Conservation (phyloP, 2,888 invertebrate species). For the Drosophila histrio region DNA sequence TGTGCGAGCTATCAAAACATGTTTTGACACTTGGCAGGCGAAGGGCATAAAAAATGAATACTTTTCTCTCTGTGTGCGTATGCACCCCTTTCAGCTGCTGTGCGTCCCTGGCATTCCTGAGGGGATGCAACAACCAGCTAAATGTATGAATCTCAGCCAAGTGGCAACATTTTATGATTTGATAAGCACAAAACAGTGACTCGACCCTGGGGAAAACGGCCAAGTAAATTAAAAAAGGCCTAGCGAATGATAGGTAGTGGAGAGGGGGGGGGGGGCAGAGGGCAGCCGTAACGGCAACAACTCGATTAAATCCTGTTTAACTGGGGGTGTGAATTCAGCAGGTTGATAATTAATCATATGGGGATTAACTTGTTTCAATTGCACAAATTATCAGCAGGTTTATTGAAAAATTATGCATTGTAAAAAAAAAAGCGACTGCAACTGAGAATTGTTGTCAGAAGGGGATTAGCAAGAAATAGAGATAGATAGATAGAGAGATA, state of each 20-base stretch:
- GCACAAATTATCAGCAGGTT: slow-evolving; percentile 66
- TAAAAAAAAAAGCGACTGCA: slow-evolving; percentile 15
- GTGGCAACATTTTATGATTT: slow-evolving; percentile 84
- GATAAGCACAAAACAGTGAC: slow-evolving; percentile 66
- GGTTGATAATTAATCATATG: slow-evolving; percentile 78
- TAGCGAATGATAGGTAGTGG: not conserved
- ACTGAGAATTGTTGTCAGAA: slow-evolving; percentile 25
- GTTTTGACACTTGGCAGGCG: slow-evolving; percentile 82
- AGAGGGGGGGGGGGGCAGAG: not conserved
- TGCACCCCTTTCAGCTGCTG: slow-evolving; percentile 45
- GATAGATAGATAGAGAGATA: not conserved
- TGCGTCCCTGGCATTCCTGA: slow-evolving; percentile 1
- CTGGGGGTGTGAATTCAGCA: slow-evolving; percentile 45
- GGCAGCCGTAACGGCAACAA: slow-evolving; percentile 35
- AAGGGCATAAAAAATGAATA: slow-evolving; percentile 80
- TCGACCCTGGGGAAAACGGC: slow-evolving; percentile 55
- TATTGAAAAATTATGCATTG: slow-evolving; percentile 67
- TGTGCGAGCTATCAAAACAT: slow-evolving; percentile 79
- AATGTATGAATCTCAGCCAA: slow-evolving; percentile 61
- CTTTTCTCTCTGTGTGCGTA: not conserved
- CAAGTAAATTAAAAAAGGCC: slow-evolving; percentile 72
- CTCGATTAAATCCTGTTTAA: slow-evolving; percentile 65
- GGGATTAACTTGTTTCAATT: slow-evolving; percentile 71
- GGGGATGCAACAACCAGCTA: slow-evolving; percentile 32
- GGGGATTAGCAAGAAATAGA: slow-evolving; percentile 31